Conservation (phyloP, 2,113 vertebrate species). For the Psophia crepitans region DNA sequence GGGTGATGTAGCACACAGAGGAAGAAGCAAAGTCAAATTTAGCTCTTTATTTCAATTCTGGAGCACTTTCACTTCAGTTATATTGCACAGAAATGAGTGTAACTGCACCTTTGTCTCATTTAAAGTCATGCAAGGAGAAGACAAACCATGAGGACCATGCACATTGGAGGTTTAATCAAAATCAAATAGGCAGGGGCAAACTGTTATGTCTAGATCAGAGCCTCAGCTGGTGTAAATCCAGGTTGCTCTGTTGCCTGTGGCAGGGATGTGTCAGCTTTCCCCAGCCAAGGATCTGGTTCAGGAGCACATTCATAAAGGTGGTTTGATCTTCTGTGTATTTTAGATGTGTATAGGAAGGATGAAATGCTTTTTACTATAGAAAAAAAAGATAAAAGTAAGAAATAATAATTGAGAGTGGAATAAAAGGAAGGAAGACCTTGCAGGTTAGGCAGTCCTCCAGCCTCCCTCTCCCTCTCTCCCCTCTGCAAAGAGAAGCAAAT, state of each 20-base stretch:
- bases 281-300: not conserved
- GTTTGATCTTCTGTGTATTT: not conserved
- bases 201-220: not conserved
- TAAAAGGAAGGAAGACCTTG: not conserved
- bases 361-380: not conserved
- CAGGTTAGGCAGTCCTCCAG: not conserved
- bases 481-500: constrained; percentile 12
- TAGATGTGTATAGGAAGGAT: not conserved
- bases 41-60: not conserved
- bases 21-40: not conserved
- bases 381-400: not conserved
- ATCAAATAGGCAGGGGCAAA: not conserved
- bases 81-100: not conserved
- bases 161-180: not conserved
- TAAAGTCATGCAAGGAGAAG: not conserved
- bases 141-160: not conserved
- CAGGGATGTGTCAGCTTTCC: not conserved
- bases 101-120: not conserved
- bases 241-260: not conserved
- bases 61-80: not conserved
- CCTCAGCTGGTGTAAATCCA: not conserved
- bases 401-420: not conserved
- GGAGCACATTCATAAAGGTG: not conserved
- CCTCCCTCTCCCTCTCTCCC: not conserved
- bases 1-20: not conserved